Evolutionary conservation across 2,113 vertebrate genomes (phyloP).

Genomic region (Ovibos moschatus): DNA sequence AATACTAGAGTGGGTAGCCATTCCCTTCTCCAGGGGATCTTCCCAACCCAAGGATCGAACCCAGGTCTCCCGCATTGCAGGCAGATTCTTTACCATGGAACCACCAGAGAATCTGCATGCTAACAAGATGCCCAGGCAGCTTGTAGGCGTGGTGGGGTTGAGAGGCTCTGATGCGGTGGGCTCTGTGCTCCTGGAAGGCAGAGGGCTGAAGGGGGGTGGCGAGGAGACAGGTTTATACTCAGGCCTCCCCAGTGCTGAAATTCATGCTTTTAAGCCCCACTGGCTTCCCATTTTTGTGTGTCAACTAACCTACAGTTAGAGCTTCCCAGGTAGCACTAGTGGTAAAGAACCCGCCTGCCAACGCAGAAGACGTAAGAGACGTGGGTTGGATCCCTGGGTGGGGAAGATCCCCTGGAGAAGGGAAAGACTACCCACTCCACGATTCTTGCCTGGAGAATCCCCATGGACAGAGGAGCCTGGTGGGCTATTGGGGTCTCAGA

Average conservation of each 20-base stretch:
- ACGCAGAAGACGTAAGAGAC: background rate
- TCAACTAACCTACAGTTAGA: background rate
- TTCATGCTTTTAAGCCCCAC: background rate
- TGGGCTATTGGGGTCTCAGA: background rate
- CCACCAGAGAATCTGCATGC: background rate
- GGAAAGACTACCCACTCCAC: background rate
- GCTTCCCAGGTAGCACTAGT: background rate
- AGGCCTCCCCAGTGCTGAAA: background rate
- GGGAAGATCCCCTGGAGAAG: background rate
- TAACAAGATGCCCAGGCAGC: background rate
- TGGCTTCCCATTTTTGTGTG: background rate
- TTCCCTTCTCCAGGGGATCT: background rate
- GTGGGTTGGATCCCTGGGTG: background rate
- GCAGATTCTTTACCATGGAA: background rate
- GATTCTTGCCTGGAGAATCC: background rate
- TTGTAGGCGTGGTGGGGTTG: accelerated
- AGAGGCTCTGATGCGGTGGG: accelerated
- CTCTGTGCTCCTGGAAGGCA: too few relatives aligned
- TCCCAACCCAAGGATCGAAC: background rate
- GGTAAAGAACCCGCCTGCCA: background rate
- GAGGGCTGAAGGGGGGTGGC: background rate
- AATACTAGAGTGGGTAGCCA: background rate
- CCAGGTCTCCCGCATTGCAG: background rate
- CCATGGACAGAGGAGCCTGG: background rate
- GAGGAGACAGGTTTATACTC: background rate